Percentiles rank a stretch among this genome's conserved stretches.
phyloP scores from a whole-genome alignment of 30 jellyfish, hydroid and myxozoan genomes.

The Mastigias papua region DNA sequence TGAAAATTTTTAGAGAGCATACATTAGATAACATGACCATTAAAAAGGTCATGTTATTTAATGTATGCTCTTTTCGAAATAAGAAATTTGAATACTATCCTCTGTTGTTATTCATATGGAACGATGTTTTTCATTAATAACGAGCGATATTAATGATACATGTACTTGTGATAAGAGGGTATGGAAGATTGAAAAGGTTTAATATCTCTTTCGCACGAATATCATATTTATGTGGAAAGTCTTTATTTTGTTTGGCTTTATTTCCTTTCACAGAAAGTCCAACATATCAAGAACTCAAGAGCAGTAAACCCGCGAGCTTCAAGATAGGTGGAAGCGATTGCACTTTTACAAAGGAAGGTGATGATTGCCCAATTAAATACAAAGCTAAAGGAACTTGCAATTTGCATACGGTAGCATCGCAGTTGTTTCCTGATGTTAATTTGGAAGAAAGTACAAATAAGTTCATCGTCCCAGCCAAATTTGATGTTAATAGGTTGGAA shows the following conservation, averaged over 20 bases:
- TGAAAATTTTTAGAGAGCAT: no score
- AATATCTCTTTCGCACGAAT: background rate
- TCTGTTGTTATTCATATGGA: no score
- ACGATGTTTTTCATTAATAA: no score
- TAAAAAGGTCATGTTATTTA: no score
- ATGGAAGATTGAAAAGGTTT: background rate
- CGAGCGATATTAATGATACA: no score
- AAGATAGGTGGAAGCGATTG: slow-evolving; percentile 16
- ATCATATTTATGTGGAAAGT: background rate
- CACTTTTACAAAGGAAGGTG: background rate
- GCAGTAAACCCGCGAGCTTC: background rate
- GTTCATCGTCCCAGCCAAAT: slow-evolving; percentile 24
- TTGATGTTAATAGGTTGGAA: background rate
- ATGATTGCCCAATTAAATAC: background rate
- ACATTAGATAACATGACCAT: no score
- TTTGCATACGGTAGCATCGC: background rate
- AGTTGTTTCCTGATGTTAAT: slow-evolving; percentile 25
- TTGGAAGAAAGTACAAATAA: background rate
- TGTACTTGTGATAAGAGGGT: background rate
- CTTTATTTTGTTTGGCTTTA: background rate
- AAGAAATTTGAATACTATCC: no score
- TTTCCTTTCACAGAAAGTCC: background rate
- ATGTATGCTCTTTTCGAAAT: no score
- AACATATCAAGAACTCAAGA: background rate
- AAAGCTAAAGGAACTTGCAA: slow-evolving; percentile 13